phyloP scores from a whole-genome alignment of 2,888 invertebrate species.

The Hypomecis atomaria region DNA sequence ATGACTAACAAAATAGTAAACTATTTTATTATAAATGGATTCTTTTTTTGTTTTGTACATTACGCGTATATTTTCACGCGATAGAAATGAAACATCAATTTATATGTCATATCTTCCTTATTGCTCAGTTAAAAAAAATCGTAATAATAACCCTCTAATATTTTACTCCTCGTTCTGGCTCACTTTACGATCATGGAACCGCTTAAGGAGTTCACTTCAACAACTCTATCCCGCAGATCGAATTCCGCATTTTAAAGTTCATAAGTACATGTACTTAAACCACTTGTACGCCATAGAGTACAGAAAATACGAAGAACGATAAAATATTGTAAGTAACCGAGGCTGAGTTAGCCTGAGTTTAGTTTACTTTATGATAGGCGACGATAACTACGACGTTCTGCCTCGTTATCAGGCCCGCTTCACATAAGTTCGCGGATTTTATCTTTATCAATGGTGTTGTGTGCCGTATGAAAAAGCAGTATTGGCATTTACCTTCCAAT shows the following conservation, averaged over 20 bases:
- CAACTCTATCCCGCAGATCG: no score
- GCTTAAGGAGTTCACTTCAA: no score
- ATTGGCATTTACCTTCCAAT: not conserved
- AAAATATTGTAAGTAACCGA: slow-evolving; percentile 66
- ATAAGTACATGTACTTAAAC: not conserved
- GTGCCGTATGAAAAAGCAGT: slow-evolving; percentile 23
- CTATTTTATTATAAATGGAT: no score
- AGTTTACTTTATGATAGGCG: slow-evolving; percentile 73
- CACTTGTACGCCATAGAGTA: slow-evolving; percentile 2
- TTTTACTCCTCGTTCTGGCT: no score
- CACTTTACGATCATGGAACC: no score
- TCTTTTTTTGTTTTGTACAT: no score
- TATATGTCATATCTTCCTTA: no score
- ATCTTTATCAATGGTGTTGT: slow-evolving; percentile 47
- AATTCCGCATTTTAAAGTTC: not conserved
- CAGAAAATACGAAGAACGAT: slow-evolving; percentile 38
- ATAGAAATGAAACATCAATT: no score
- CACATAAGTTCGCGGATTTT: slow-evolving; percentile 57
- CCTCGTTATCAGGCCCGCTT: slow-evolving; percentile 34
- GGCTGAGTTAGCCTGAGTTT: slow-evolving; percentile 59
- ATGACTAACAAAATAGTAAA: no score
- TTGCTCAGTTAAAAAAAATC: no score
- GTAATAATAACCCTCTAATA: no score
- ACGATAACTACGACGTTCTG: slow-evolving; percentile 56
- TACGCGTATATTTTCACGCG: no score